Evolutionary conservation across 2,888 invertebrate genomes (phyloP), one percentile per base, ranked within the genome.

Genomic region (Epinotia bilunana): DNA sequence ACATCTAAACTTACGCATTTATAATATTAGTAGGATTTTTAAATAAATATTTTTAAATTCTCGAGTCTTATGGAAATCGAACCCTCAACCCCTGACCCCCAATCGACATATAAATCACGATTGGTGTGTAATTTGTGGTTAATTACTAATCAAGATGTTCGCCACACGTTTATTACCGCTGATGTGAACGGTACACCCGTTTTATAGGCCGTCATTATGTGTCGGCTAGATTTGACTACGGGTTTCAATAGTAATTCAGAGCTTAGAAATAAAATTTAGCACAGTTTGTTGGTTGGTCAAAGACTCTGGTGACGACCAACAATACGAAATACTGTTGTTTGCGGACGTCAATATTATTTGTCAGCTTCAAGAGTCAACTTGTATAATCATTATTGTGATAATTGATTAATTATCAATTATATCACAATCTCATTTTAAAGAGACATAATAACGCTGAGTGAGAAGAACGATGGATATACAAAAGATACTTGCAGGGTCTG

Each of bases 131-230:
- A 73, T 73, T 60, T 67, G 53, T 43, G 49, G 49, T 20, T 73
- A 73, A 73, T 73, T 60, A 73, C 60, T 67, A 67, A 67, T 73
- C 73, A 73, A 60, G 39, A 39, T 28, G 53, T 73, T 71, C 53
- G 23, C n/a, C 58, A 73, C 23, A 46, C n/a, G 64, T 73, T 73
- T 73, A 73, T 73, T 16, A 60, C 65, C 39, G 60, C 73, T 67
- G 65, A 72, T 65, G 72, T 49, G 46, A 67, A 67, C 65, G 73
- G 60, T 39, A 73, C 65, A 60, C 39, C 58, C 23, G 43, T 58
- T 67, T 67, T 73, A 73, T 61, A 39, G 65, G 16, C 57, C 58
- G 58, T 43, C 43, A 68, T 68, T 68, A 58, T 68, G 9, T 43
- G 43, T 39, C 18, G 68, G 39, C 23, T 57, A 57, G 68, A 33